Conservation (phyloP, 53 echinoderm and acorn worm species). For the Astropecten irregularis region DNA sequence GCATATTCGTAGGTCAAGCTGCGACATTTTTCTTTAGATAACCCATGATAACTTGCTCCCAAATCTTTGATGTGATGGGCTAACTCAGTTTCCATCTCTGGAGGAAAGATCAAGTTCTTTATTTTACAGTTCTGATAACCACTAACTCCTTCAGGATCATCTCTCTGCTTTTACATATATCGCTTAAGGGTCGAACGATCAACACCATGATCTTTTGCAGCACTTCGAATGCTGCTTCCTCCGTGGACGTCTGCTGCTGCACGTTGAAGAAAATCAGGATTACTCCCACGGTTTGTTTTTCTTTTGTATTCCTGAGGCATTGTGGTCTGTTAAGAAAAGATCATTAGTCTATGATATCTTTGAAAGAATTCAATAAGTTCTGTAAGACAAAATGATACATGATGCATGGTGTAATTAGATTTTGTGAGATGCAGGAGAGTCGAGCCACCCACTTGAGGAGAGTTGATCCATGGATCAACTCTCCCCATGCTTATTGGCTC, state of each 20-base stretch:
- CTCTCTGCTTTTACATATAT: conserved; percentile 42
- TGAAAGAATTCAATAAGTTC: too few relatives aligned
- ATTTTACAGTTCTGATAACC: neutral
- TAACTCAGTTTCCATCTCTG: conserved; percentile 46
- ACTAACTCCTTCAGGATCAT: conserved; percentile 33
- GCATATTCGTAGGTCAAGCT: conserved; percentile 41
- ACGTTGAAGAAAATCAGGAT: conserved; percentile 16
- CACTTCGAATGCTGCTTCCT: conserved; percentile 38
- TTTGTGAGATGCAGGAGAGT: too few relatives aligned
- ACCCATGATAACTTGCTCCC: conserved; percentile 38
- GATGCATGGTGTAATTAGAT: too few relatives aligned
- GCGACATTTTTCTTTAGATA: conserved; percentile 20
- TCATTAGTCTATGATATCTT: conserved; percentile 19
- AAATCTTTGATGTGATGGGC: conserved; percentile 21
- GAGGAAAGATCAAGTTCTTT: conserved; percentile 22
- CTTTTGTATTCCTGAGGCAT: conserved; percentile 38
- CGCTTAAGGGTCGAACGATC: conserved; percentile 50
- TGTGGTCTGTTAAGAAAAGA: conserved; percentile 19
- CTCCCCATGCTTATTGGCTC: too few relatives aligned
- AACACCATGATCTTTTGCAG: conserved; percentile 13
- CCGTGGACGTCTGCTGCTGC: conserved; percentile 46
- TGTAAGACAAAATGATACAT: too few relatives aligned
- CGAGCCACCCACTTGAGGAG: too few relatives aligned
- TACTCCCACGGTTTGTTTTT: conserved; percentile 27
- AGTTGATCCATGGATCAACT: too few relatives aligned